Percentiles rank a stretch among this genome's conserved stretches.
Conservation (phyloP, 2,797 vertebrate species). For the Rhinophrynus dorsalis region DNA sequence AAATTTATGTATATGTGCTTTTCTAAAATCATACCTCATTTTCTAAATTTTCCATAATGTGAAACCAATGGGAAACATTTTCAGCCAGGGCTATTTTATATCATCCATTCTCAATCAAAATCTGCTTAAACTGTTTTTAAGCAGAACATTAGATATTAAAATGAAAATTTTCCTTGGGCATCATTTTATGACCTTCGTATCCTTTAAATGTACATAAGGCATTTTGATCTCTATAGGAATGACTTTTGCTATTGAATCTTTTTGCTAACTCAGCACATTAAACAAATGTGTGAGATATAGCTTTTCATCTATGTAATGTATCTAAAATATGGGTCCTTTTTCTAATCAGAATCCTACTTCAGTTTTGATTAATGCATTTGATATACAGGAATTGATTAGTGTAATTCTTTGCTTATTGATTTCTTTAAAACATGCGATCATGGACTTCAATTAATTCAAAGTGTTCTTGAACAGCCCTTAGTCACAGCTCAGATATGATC, state of each 20-base stretch:
- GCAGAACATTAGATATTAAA: no score
- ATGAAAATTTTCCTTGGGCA: neutral
- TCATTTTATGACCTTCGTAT: neutral
- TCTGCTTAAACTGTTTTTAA: no score
- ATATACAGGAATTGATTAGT: constrained; percentile 40
- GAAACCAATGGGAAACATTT: no score
- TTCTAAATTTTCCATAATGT: no score
- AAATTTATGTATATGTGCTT: no score
- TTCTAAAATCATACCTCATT: no score
- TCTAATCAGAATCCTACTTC: constrained; percentile 30
- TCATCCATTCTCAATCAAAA: no score
- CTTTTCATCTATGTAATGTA: constrained; percentile 51
- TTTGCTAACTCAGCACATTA: constrained; percentile 48
- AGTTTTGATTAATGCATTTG: constrained; percentile 50
- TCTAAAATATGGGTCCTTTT: constrained; percentile 45
- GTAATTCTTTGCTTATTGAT: constrained; percentile 50
- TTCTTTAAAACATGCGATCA: constrained; percentile 47
- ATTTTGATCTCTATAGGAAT: constrained; percentile 19
- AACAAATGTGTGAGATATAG: constrained; percentile 40
- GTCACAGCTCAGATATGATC: constrained; percentile 33
- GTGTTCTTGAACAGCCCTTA: constrained; percentile 14
- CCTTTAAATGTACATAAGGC: neutral
- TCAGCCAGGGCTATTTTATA: no score
- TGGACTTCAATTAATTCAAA: constrained; percentile 40
- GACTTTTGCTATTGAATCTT: neutral